These are phyloP conservation scores for Drosophila melanica DNA, from an alignment of 1,140 invertebrate genomes.

Conservation along the genomic window DNA sequence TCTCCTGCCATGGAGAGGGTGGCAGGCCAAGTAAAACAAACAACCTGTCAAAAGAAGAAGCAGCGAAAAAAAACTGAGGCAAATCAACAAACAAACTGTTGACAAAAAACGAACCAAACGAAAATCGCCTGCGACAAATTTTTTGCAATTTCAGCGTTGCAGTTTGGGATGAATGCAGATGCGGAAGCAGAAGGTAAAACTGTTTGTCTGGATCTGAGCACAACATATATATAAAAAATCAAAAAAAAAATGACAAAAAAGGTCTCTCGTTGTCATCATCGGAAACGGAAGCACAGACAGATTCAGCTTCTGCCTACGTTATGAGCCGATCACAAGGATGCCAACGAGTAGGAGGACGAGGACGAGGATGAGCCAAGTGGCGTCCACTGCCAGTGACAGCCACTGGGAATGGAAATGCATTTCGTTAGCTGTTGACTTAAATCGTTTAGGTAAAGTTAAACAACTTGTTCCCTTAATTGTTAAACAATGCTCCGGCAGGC, in stretches of 20 bases:
- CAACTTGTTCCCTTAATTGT: conserved; percentile 81
- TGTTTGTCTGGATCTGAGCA: conserved; percentile 3
- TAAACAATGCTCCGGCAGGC: conserved; percentile 68
- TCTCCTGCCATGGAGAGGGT: neutral
- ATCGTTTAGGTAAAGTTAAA: conserved; percentile 82
- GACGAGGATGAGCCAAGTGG: conserved; percentile 2
- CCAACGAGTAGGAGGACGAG: neutral
- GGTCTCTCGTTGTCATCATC: conserved; percentile 24
- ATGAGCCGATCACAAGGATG: conserved; percentile 26
- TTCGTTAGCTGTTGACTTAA: conserved; percentile 74
- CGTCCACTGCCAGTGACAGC: conserved; percentile 3
- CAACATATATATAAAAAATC: neutral
- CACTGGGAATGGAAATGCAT: conserved; percentile 16
- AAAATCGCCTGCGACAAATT: conserved; percentile 57
- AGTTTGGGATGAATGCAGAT: conserved; percentile 17
- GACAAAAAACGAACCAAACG: conserved; percentile 16
- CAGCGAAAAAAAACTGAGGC: neutral
- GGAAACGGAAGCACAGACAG: conserved; percentile 47
- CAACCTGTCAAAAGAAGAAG: conserved; percentile 38
- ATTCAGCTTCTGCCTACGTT: conserved; percentile 4
- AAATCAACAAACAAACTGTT: conserved; percentile 60
- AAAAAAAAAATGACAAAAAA: conserved; percentile 6
- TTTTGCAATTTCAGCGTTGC: conserved; percentile 64
- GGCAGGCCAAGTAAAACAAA: conserved; percentile 28
- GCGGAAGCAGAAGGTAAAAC: conserved; percentile 38